Base-by-base conservation (phyloP, 2,113 vertebrate genomes). In the Caretta caretta region DNA sequence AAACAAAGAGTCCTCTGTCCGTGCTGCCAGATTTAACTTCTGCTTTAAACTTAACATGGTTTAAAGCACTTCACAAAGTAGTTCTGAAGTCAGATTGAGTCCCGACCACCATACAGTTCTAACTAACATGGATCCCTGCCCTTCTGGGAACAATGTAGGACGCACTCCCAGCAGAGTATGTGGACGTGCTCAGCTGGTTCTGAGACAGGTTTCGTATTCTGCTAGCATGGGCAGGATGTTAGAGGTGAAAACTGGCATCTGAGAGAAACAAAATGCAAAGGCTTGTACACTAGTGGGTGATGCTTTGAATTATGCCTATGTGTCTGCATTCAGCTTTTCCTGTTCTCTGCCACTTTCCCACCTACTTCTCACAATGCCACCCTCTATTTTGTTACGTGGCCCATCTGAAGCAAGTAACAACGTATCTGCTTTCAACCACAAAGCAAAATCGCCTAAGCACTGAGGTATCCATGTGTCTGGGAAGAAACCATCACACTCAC, bases 361-460 rank as follows among this genome's bases (percentile, higher is more conserved):
- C 84, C 59, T 78, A 76, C 53, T 92, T 94, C 88, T 93, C 82
- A 90, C 88, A 96, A 86, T 42, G 89, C 54, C 88, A 95, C 79
- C 79, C 89, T 80, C 80, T 89, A 96, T 84, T 92, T 93, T 90
- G 91, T 90, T 88, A 82, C 82, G 80, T 35, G 22, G 86, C 87
- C 83, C 10, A 2, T 90, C 87, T 10, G 17, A 83, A 80, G 80
- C 83, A 89, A 83, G 96, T 83, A 91, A 84, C 38, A 3, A 1
- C 0, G 0, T 72, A 84, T 95, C 91, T 92, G 87, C 90, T 96
- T 96, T 93, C 92, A 87, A 69, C 65, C 4, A 0, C 92, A 79
- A 93, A 84, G 83, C 81, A 91, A 89, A 95, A 95, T 97, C 96
- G 92, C 89, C 90, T 96, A 93, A 50, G 0, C 57, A 93, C 84